phyloP scores from a whole-genome alignment of 1,140 invertebrate genomes.

The Zophobas morio region DNA sequence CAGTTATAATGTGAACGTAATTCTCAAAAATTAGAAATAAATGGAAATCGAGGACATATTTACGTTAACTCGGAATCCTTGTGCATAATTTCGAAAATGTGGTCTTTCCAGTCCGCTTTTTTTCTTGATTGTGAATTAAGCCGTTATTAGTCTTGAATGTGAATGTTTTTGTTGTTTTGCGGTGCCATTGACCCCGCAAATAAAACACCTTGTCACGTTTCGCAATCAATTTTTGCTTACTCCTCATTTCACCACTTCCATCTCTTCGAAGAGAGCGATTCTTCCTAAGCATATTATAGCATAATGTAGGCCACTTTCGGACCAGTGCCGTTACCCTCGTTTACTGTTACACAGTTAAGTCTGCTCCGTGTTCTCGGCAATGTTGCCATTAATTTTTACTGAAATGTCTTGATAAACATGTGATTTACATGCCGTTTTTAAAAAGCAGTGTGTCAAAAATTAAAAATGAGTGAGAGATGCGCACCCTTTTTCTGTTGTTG shows the following conservation, averaged over 20 bases:
- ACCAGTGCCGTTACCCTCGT: constrained; percentile 46
- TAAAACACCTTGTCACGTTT: constrained; percentile 8
- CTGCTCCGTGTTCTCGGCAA: constrained; percentile 10
- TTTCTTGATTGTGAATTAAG: background rate
- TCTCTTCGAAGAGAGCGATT: constrained; percentile 7
- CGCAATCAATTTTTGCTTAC: constrained; percentile 29
- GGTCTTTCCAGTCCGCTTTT: constrained; percentile 1
- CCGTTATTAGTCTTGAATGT: constrained; percentile 7
- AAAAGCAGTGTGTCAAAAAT: constrained; percentile 15
- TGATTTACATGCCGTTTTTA: background rate
- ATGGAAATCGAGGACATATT: background rate
- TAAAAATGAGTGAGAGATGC: constrained; percentile 50
- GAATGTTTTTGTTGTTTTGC: constrained; percentile 14
- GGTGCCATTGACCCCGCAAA: constrained; percentile 32
- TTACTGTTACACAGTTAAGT: constrained; percentile 45
- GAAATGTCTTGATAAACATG: constrained; percentile 13
- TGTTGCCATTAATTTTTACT: constrained; percentile 11
- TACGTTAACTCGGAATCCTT: background rate
- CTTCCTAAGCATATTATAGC: constrained; percentile 8
- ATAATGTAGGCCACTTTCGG: constrained; percentile 49
- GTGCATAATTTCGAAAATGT: constrained; percentile 5
- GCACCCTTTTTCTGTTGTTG: constrained; percentile 42
- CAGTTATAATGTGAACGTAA: background rate
- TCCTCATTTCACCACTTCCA: constrained; percentile 30
- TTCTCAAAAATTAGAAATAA: background rate